Evolutionary conservation across 2,797 vertebrate species (phyloP).

Genomic region (Syndactyla subalaris): DNA sequence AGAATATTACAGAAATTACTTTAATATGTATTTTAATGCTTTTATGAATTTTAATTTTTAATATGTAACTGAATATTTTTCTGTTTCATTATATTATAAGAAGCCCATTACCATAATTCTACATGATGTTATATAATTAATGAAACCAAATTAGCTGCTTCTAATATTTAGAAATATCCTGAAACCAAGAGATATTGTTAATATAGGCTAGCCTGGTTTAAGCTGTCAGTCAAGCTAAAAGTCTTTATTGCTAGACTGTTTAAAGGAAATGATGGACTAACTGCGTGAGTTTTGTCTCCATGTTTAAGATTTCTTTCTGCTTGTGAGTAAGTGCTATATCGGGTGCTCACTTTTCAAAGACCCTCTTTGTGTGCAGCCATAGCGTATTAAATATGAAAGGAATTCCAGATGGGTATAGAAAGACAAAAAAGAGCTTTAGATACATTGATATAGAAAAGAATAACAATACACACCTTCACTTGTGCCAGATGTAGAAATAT

Average conservation of each 20-base stretch:
- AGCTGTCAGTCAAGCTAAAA: not conserved
- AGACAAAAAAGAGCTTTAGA: not conserved
- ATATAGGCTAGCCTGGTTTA: not conserved
- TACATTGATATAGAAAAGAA: not conserved
- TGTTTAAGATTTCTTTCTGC: not conserved
- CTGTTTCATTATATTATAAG: not conserved
- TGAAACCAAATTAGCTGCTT: not conserved
- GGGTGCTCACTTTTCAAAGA: not conserved
- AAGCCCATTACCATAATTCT: not conserved
- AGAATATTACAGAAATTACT: not conserved
- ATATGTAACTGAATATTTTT: not conserved
- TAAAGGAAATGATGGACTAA: not conserved
- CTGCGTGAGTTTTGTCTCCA: not conserved
- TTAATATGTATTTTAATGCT: not conserved
- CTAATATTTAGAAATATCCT: not conserved
- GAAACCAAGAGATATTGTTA: not conserved
- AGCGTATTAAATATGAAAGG: not conserved
- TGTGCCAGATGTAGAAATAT: not conserved
- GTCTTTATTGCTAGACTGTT: not conserved
- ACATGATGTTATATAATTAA: not conserved
- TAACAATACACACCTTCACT: not conserved
- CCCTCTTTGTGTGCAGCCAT: accelerated
- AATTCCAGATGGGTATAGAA: not conserved
- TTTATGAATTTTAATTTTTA: not conserved
- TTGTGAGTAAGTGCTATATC: not conserved